These are phyloP conservation scores for Stenodema calcarata DNA, from an alignment of 2,888 invertebrate species.

Conservation along the genomic window DNA sequence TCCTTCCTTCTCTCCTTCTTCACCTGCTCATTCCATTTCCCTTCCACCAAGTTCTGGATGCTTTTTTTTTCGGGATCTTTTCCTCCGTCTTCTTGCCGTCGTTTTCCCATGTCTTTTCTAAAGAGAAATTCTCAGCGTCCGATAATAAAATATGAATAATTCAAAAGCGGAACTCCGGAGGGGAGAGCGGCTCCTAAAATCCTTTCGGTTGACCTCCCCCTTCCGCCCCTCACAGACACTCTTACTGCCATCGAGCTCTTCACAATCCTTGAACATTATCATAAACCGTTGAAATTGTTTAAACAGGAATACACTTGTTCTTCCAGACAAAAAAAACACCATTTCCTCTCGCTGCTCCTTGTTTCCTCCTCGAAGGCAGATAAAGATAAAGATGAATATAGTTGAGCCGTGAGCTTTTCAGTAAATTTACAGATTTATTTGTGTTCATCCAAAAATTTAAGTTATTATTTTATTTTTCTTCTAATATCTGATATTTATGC, in stretches of 20 bases:
- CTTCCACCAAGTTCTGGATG: not conserved
- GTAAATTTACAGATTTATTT: no score
- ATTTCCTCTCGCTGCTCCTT: not conserved
- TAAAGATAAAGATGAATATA: no score
- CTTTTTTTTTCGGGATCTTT: not conserved
- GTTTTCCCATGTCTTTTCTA: not conserved
- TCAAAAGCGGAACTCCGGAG: slow-evolving; percentile 35
- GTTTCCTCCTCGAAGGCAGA: not conserved
- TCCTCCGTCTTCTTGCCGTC: not conserved
- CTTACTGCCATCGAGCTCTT: not conserved
- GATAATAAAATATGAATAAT: slow-evolving; percentile 53
- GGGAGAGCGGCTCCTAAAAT: not conserved
- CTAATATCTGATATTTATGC: no score
- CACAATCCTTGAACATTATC: slow-evolving; percentile 36
- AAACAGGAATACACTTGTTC: slow-evolving; percentile 52
- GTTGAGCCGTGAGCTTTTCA: no score
- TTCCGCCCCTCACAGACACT: not conserved
- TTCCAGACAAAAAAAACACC: not conserved
- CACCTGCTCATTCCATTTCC: not conserved
- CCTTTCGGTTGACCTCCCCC: slow-evolving; percentile 23
- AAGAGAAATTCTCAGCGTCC: slow-evolving; percentile 27
- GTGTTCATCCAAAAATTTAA: no score
- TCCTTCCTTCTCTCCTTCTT: not conserved
- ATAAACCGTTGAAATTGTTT: slow-evolving; percentile 53
- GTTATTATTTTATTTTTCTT: no score